A percentile compares a stretch with the other conserved stretches of the same genome.
Evolutionary conservation across 2,888 invertebrate species (phyloP).

Genomic region (Trissolcus japonicus): DNA sequence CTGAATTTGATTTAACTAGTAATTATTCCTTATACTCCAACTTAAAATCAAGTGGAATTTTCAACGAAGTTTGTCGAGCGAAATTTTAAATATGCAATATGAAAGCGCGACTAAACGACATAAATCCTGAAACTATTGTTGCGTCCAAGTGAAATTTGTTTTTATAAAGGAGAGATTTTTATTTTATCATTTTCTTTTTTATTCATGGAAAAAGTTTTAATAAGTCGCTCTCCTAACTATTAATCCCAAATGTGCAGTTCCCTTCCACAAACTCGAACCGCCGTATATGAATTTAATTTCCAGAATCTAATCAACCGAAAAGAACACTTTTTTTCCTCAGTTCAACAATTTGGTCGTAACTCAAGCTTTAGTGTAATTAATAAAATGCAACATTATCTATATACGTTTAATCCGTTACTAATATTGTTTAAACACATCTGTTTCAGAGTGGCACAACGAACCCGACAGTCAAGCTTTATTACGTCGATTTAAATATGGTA

Average conservation of each 20-base stretch:
- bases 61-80: background rate
- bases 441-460: constrained; percentile 82
- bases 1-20: too few relatives aligned
- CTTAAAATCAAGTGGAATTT: background rate
- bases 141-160: constrained; percentile 6
- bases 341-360: constrained; percentile 10
- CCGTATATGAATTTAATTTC: constrained; percentile 6
- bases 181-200: background rate
- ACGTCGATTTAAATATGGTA: constrained; percentile 78
- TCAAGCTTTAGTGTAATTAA: constrained; percentile 8
- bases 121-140: background rate
- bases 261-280: constrained; percentile 4
- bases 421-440: constrained; percentile 6
- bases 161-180: background rate
- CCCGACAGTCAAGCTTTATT: constrained; percentile 81
- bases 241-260: constrained; percentile 18
- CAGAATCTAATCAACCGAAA: constrained; percentile 24
- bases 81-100: background rate
- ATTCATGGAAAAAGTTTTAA: constrained; percentile 12
- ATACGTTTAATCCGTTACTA: constrained; percentile 11
- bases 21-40: background rate
- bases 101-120: too few relatives aligned
- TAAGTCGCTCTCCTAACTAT: constrained; percentile 9
- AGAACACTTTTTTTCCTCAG: background rate
- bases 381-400: background rate